Conservation (phyloP, 2,888 invertebrate genomes). For the Capitulum mitella region DNA sequence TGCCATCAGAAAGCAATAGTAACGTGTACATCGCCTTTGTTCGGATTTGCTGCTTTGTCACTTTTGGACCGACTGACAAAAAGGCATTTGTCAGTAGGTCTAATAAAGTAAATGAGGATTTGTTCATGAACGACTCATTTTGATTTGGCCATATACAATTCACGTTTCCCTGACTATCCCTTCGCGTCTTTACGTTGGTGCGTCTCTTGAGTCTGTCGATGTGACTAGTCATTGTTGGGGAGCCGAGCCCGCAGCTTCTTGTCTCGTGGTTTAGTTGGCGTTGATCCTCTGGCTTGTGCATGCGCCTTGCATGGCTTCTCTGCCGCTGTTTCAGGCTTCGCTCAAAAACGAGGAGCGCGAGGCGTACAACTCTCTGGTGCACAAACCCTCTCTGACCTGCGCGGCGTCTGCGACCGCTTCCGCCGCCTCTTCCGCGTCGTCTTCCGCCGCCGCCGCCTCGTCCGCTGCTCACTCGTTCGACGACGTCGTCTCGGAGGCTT, state of each 20-base stretch:
- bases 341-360: conserved; percentile 82
- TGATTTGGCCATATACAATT: no score
- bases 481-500: conserved; percentile 11
- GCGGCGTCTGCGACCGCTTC: conserved; percentile 34
- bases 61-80: no score
- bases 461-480: conserved; percentile 28
- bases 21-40: no score
- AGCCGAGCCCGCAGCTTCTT: no score
- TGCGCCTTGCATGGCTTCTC: neutral
- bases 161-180: no score
- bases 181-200: conserved; percentile 33
- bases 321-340: conserved; percentile 55
- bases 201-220: no score
- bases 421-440: conserved; percentile 33
- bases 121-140: no score
- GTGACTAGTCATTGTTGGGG: neutral
- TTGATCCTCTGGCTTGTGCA: conserved; percentile 28
- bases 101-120: no score
- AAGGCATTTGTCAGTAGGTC: no score
- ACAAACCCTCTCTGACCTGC: conserved; percentile 51
- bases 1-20: no score
- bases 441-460: conserved; percentile 32
- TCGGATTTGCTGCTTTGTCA: no score
- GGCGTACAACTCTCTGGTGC: conserved; percentile 87
- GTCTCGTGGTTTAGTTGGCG: neutral